These are phyloP conservation scores for Scotopteryx bipunctaria DNA, from an alignment of 2,888 invertebrate genomes.

Conservation along the genomic window DNA sequence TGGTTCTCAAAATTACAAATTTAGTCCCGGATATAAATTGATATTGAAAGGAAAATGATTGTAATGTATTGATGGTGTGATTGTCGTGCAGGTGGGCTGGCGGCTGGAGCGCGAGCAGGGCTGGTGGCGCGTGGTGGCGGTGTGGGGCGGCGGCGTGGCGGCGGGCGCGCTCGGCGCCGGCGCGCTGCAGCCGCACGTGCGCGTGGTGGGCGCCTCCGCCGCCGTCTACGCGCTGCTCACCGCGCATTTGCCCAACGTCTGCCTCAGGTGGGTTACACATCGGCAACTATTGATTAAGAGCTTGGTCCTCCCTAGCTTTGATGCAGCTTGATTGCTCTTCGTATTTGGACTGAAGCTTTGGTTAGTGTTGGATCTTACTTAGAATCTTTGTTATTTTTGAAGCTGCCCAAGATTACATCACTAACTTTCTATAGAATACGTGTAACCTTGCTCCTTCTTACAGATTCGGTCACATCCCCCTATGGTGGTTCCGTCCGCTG, in stretches of 20 bases:
- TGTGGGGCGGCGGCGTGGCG: slow-evolving; percentile 90
- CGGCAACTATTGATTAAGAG: too few species aligned
- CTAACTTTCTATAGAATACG: not conserved
- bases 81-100: slow-evolving; percentile 72
- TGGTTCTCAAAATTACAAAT: too few species aligned
- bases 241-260: slow-evolving; percentile 93
- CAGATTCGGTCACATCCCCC: slow-evolving; percentile 71
- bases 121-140: slow-evolving; percentile 85
- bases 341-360: too few species aligned
- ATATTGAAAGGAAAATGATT: too few species aligned
- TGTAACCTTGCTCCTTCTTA: not conserved
- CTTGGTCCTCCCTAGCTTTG: too few species aligned
- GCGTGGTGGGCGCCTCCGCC: slow-evolving; percentile 94
- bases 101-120: slow-evolving; percentile 89
- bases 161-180: slow-evolving; percentile 90
- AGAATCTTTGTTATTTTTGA: too few species aligned
- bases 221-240: slow-evolving; percentile 95
- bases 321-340: too few species aligned
- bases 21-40: too few species aligned
- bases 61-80: not conserved
- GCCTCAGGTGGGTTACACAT: slow-evolving; percentile 73
- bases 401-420: too few species aligned
- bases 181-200: slow-evolving; percentile 88
- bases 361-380: too few species aligned
- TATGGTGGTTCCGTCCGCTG: slow-evolving; percentile 81